phyloP scores from a whole-genome alignment of 1,140 invertebrate species.

The Diprion similis region DNA sequence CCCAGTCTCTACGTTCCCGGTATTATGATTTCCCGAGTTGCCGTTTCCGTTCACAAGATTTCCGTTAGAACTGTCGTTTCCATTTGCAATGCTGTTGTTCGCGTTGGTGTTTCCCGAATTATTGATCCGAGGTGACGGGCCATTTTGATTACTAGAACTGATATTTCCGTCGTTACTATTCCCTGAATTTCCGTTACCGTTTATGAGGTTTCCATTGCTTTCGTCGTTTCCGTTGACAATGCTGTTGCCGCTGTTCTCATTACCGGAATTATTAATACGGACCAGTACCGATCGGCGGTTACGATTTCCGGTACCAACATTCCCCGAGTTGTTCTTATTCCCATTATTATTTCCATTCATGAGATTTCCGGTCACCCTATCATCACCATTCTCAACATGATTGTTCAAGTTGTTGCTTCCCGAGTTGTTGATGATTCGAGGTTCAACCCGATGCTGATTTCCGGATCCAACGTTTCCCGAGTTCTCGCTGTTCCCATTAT shows the following conservation, averaged over 20 bases:
- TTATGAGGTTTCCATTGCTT: slow-evolving; percentile 18
- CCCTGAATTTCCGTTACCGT: slow-evolving; percentile 17
- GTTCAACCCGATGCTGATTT: neutral
- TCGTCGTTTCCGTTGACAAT: slow-evolving; percentile 18
- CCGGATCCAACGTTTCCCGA: slow-evolving; percentile 20
- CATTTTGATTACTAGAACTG: neutral
- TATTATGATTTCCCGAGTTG: slow-evolving; percentile 18
- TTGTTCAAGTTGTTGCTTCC: neutral
- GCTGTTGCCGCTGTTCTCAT: slow-evolving; percentile 12
- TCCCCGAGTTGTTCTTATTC: slow-evolving; percentile 22
- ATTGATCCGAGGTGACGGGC: slow-evolving; percentile 3
- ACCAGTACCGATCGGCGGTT: neutral
- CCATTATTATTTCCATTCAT: slow-evolving; percentile 25
- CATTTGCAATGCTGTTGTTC: slow-evolving; percentile 15
- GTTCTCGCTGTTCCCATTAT: slow-evolving; percentile 15
- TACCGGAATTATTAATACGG: slow-evolving; percentile 21
- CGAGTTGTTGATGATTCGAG: neutral
- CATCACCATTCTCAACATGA: neutral
- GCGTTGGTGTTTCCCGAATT: slow-evolving; percentile 16
- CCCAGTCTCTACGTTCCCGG: slow-evolving; percentile 9
- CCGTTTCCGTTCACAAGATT: slow-evolving; percentile 22
- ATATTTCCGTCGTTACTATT: slow-evolving; percentile 18
- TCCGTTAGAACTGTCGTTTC: slow-evolving; percentile 15
- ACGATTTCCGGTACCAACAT: slow-evolving; percentile 2
- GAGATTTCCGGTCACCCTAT: slow-evolving; percentile 8